Conservation (phyloP, 2,888 invertebrate genomes). For the Panzeria rudis region DNA sequence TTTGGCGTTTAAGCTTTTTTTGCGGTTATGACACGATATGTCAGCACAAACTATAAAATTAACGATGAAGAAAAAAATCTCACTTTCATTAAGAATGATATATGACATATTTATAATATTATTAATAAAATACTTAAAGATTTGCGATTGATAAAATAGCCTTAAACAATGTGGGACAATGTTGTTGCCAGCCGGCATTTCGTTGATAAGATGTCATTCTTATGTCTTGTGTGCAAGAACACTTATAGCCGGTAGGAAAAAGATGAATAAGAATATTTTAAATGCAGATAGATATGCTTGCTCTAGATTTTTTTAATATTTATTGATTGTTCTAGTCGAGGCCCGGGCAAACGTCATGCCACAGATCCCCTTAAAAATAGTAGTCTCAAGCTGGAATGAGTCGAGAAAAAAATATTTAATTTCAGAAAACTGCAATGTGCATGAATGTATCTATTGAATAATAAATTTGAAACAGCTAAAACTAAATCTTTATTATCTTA, state of each 20-base stretch:
- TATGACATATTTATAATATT: not conserved
- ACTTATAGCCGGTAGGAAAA: not conserved
- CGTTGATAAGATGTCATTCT: slow-evolving; percentile 11
- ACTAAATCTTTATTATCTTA: too few species aligned
- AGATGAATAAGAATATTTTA: not conserved
- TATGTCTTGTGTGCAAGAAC: not conserved
- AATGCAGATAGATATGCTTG: not conserved
- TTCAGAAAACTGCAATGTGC: too few species aligned
- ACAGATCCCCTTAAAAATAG: too few species aligned
- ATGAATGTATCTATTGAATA: too few species aligned
- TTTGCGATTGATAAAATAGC: slow-evolving; percentile 22
- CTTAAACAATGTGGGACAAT: not conserved
- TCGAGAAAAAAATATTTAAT: too few species aligned
- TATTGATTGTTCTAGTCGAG: too few species aligned
- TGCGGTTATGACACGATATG: too few species aligned
- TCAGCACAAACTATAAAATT: not conserved
- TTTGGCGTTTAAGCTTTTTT: too few species aligned
- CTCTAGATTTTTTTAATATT: too few species aligned
- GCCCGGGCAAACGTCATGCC: too few species aligned
- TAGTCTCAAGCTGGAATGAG: too few species aligned
- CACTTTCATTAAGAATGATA: slow-evolving; percentile 19
- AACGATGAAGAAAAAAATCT: not conserved
- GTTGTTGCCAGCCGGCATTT: slow-evolving; percentile 25
- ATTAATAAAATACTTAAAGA: slow-evolving; percentile 16
- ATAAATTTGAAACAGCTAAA: too few species aligned